Percentiles rank a stretch among this genome's conserved stretches.
Evolutionary conservation across 2,797 vertebrate genomes (phyloP).

Genomic region (Bradypus variegatus): DNA sequence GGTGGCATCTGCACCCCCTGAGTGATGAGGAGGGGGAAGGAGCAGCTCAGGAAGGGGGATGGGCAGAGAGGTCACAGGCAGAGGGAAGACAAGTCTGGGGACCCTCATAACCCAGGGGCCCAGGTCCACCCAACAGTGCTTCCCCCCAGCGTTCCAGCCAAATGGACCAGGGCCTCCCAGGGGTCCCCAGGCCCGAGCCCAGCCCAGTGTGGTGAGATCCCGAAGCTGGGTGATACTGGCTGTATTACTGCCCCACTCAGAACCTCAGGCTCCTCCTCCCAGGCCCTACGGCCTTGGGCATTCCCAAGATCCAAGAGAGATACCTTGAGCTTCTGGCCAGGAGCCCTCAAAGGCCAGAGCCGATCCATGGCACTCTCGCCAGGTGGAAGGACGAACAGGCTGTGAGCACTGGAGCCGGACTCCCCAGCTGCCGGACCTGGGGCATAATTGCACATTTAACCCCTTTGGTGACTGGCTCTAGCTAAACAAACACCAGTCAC

Average conservation of each 20-base stretch:
- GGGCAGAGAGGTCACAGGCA: background rate
- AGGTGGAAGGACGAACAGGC: background rate
- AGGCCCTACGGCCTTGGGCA: background rate
- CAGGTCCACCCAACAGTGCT: background rate
- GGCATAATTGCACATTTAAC: conserved; percentile 42
- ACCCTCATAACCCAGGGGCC: background rate
- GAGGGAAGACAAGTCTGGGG: background rate
- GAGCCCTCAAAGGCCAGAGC: accelerated
- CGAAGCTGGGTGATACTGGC: background rate
- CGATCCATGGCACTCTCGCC: background rate
- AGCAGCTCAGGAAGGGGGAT: background rate
- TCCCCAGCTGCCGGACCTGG: background rate
- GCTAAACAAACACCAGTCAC: conserved; percentile 31
- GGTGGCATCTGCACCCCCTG: background rate
- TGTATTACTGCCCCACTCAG: background rate
- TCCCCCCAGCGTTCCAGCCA: background rate
- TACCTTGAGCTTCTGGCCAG: background rate
- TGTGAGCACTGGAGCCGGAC: background rate
- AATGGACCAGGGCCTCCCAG: too few species aligned
- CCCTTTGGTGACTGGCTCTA: background rate
- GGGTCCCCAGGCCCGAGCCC: background rate
- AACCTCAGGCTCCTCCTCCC: background rate
- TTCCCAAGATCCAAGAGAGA: background rate
- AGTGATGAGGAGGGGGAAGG: too few species aligned
- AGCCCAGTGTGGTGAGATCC: background rate